These are phyloP conservation scores for Polyodon spathula DNA, from an alignment of 2,113 vertebrate genomes.

Conservation along the genomic window DNA sequence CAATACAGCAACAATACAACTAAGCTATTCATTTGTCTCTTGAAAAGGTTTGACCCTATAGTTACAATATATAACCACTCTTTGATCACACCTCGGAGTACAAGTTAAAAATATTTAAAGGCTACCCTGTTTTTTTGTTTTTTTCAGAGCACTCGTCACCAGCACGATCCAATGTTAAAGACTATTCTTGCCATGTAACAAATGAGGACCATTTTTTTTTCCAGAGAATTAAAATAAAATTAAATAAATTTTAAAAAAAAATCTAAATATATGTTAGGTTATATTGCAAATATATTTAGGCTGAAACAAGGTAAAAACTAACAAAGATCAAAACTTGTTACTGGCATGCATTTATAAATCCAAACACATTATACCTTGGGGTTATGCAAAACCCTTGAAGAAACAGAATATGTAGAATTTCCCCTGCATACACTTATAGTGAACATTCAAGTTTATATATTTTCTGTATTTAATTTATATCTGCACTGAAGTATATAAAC, in stretches of 20 bases:
- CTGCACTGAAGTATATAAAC: neutral
- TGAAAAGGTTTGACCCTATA: neutral
- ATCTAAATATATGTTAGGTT: neutral
- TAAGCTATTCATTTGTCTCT: neutral
- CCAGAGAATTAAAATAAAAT: neutral
- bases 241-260: neutral
- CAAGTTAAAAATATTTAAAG: constrained; percentile 18
- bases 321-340: neutral
- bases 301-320: neutral
- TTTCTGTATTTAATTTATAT: neutral
- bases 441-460: neutral
- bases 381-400: neutral
- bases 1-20: neutral
- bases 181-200: neutral
- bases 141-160: neutral
- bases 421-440: neutral
- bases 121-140: neutral
- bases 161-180: neutral
- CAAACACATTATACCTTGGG: neutral
- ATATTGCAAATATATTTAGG: neutral
- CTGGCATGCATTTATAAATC: neutral
- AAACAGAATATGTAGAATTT: neutral
- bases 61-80: constrained; percentile 13
- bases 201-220: too few species aligned
- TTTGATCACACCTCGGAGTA: constrained; percentile 26